Evolutionary conservation across 2,888 invertebrate genomes (phyloP), one percentile per base, ranked within the genome.

Genomic region (Apoderus coryli): DNA sequence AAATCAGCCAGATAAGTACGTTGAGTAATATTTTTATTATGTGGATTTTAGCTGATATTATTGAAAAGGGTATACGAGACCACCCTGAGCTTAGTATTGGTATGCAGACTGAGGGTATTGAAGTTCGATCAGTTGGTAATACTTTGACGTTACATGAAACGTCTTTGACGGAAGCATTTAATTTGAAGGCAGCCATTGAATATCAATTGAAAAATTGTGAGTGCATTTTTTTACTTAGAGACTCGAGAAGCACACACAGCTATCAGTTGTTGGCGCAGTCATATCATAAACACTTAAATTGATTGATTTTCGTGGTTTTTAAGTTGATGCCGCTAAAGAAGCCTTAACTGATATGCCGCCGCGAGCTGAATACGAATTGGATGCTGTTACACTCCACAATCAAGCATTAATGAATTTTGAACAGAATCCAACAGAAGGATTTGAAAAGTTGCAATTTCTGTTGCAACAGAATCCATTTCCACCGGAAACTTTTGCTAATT

Each of bases 21-120:
- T 19, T 19, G 19, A 7, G 7, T 6, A 7, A 7, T 19, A 7
- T 19, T n/a, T 6, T n/a, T 7, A 19, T 19, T 6, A 7, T 19
- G 6, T n/a, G 19, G 6, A 19, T 54, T 52, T 30, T 40, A 69
- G 71, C 76, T 32, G 86, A 88, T 48, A 95, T 98, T 31, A 92
- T 98, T 41, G 95, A 96, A 57, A 72, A 79, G 51, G 96, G 95
- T 6, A 92, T 96, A 38, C 67, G 88, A 36, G 92, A 95, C 56
- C 92, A 96, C 61, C 96, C 96, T 16, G 96, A 98, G 54, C 61
- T 96, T 44, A 89, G 90, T 45, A 90, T 98, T 7, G 96, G 96
- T 1, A 89, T 92, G 73, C 89, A 90, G 53, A 88, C 92, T 13
- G 96, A 96, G 54, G 81, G 80, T 2, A 79, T 82, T 26, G 81